phyloP scores from a whole-genome alignment of 2,113 vertebrate species.

The Monarcha castaneiventris region DNA sequence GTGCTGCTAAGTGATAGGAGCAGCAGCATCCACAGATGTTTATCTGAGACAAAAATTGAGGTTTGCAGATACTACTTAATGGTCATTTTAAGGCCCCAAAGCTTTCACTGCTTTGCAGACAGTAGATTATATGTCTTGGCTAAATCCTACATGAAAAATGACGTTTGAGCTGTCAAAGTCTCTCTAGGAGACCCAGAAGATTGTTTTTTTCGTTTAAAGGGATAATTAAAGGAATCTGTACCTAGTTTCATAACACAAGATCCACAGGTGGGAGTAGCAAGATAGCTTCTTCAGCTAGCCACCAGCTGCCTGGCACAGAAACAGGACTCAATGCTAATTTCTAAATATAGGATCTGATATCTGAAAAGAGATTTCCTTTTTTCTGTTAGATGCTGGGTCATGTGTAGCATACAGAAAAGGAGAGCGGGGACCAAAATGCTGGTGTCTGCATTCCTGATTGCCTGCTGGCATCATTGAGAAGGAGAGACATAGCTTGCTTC shows the following conservation, averaged over 20 bases:
- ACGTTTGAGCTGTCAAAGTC: neutral
- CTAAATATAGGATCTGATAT: neutral
- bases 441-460: neutral
- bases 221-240: neutral
- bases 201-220: neutral
- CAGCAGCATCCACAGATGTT: neutral
- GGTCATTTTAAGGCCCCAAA: neutral
- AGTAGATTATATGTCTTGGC: neutral
- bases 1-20: neutral
- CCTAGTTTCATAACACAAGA: neutral
- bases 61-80: neutral
- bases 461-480: neutral
- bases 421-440: neutral
- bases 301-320: conserved; percentile 6
- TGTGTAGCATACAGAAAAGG: neutral
- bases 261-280: neutral
- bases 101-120: neutral
- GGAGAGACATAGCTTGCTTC: neutral
- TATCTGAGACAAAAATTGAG: neutral
- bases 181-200: neutral
- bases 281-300: neutral
- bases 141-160: neutral
- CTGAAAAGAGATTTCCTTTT: conserved; percentile 3
- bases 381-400: neutral
- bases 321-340: neutral